These are phyloP conservation scores for Heliconius nattereri DNA, from an alignment of 1,140 invertebrate species.

Conservation along the genomic window DNA sequence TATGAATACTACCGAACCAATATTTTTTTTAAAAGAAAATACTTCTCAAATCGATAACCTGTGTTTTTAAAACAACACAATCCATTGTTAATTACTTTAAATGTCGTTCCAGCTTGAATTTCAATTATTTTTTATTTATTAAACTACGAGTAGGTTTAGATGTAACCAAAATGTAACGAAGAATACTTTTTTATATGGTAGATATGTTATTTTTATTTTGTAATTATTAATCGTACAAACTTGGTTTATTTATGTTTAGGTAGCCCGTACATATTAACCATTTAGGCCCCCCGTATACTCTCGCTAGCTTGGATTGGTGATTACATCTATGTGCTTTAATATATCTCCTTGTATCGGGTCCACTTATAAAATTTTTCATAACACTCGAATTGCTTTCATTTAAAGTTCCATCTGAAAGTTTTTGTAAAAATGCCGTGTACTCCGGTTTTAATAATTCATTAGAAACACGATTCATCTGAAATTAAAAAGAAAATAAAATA, in stretches of 20 bases:
- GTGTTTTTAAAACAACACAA: too few species aligned
- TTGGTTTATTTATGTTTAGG: conserved; percentile 71
- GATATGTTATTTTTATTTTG: not conserved
- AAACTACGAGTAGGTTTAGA: too few species aligned
- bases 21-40: too few species aligned
- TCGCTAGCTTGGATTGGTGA: conserved; percentile 63
- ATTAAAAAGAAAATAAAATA: not conserved
- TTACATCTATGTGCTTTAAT: conserved; percentile 75
- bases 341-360: conserved; percentile 66
- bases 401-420: conserved; percentile 59
- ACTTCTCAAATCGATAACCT: too few species aligned
- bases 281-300: conserved; percentile 68
- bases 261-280: conserved; percentile 75
- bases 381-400: conserved; percentile 52
- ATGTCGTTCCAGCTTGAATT: too few species aligned
- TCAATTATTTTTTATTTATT: too few species aligned
- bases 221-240: conserved; percentile 55
- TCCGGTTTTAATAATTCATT: conserved; percentile 69
- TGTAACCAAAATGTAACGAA: not conserved
- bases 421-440: conserved; percentile 61
- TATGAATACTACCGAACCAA: too few species aligned
- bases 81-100: too few species aligned
- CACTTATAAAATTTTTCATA: conserved; percentile 59
- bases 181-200: not conserved
- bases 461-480: conserved; percentile 68